phyloP scores from a whole-genome alignment of 2,888 invertebrate species.

The Mycalesis mineus region DNA sequence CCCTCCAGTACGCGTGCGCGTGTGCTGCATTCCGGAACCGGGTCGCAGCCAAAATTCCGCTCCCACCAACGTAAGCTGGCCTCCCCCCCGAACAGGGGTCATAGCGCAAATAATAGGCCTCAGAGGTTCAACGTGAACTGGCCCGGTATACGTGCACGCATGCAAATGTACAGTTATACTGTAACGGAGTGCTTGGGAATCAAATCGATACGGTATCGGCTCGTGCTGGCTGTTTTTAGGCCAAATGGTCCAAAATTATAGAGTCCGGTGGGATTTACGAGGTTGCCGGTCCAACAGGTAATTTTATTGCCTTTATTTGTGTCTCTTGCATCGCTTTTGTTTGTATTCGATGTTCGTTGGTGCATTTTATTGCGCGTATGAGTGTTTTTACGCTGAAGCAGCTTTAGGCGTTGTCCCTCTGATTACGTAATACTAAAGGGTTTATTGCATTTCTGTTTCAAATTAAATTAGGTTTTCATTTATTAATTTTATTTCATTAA shows the following conservation, averaged over 20 bases:
- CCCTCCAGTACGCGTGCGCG: constrained; percentile 66
- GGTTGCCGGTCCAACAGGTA: constrained; percentile 18
- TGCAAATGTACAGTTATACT: constrained; percentile 75
- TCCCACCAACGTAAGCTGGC: constrained; percentile 45
- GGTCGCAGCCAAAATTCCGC: constrained; percentile 71
- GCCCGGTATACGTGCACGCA: constrained; percentile 66
- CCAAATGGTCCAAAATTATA: constrained; percentile 27
- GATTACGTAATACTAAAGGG: background rate
- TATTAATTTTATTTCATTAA: too few relatives aligned
- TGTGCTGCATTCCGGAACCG: constrained; percentile 74
- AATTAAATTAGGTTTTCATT: too few relatives aligned
- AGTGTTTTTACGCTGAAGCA: background rate
- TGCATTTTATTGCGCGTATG: background rate
- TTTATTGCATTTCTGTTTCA: too few relatives aligned
- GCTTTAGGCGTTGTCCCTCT: background rate
- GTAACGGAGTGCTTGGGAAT: constrained; percentile 59
- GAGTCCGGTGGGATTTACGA: constrained; percentile 18
- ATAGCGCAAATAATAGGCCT: constrained; percentile 38
- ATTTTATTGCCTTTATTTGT: constrained; percentile 9
- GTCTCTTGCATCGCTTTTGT: constrained; percentile 1
- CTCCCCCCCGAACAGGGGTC: constrained; percentile 41
- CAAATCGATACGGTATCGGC: constrained; percentile 65
- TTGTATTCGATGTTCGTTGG: constrained; percentile 1
- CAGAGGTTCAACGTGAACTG: constrained; percentile 30
- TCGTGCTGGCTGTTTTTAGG: constrained; percentile 30